Base-by-base conservation (phyloP, 2,797 vertebrate species). In the Myoxocephalus aenaeus region DNA sequence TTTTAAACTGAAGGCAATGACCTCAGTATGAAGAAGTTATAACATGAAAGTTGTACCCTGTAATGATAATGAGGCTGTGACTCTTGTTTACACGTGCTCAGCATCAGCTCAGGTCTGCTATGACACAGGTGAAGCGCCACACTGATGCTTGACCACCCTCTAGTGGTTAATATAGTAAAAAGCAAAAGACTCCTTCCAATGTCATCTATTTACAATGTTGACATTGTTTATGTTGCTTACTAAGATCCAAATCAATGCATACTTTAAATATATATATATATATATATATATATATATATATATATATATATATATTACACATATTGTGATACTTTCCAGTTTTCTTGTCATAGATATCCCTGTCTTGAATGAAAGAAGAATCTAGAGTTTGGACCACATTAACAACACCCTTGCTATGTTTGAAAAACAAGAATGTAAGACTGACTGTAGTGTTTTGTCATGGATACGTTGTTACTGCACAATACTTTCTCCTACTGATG, bases 81-180 rank as follows among this genome's bases (percentile, higher is more conserved):
- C 36, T 70, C 11, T 64, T 53, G 50, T 51, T 22, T 5, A 25
- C n/a, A 66, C 1, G 3, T 57, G 57, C 22, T 36, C 36, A 54
- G 27, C 77, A 57, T 74, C 63, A 57, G 59, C 36, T 17, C 53
- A 56, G 13, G 14, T 29, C 53, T 29, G 22, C 22, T 32, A n/a
- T n/a, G n/a, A 58, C 11, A 69, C 36, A 40, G 48, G 29, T 57
- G 57, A 68, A 27, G n/a, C 5, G 44, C n/a, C 7, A 5, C 6
- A 4, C 29, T 76, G 62, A 27, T 51, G 63, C 25, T 75, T 66
- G 29, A 63, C 8, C 58, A 57, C 50, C 87, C 69, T 29, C 88
- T 79, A 57, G 73, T 85, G 88, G 81, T 25, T 57, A 9, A 53
- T 2, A n/a, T 22, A 18, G 56, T 65, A 59, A 32, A 50, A 22